Evolutionary conservation across 2,113 vertebrate species (phyloP).

Genomic region (Protobothrops mucrosquamatus): DNA sequence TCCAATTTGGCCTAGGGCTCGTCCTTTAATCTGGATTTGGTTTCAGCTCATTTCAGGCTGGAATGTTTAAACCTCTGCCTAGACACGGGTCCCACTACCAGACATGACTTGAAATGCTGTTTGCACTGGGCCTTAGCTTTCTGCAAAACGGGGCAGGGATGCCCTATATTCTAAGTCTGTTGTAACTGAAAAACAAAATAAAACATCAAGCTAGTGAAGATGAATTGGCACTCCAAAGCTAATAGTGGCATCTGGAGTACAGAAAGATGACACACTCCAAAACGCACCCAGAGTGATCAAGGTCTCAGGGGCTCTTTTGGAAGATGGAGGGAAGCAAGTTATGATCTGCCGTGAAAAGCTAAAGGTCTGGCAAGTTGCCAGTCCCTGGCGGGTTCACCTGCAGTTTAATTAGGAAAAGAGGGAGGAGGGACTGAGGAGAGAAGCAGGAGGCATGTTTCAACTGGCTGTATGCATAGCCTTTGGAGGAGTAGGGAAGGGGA

Average conservation of each 20-base stretch:
- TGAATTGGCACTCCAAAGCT: neutral
- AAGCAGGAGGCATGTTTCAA: conserved; percentile 53
- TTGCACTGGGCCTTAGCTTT: neutral
- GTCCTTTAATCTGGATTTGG: neutral
- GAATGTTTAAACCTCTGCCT: neutral
- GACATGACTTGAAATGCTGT: neutral
- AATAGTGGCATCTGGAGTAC: neutral
- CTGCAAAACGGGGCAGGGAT: neutral
- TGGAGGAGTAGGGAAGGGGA: conserved; percentile 20
- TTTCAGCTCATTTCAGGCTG: neutral
- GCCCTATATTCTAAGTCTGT: neutral
- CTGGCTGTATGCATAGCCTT: conserved; percentile 38
- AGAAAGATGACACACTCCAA: neutral
- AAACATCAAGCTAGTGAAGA: neutral
- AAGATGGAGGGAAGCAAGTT: conserved; percentile 65
- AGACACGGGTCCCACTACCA: neutral
- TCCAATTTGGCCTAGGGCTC: neutral
- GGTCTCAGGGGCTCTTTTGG: conserved; percentile 10
- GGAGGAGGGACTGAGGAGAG: conserved; percentile 45
- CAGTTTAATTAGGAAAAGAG: conserved; percentile 70
- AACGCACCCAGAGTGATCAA: neutral
- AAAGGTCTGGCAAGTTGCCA: conserved; percentile 59
- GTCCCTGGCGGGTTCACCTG: conserved; percentile 72
- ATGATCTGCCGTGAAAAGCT: conserved; percentile 66
- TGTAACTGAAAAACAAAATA: neutral